A percentile compares a stretch with the other conserved stretches of the same genome.
phyloP scores from a whole-genome alignment of 2,113 vertebrate genomes.

The Riparia riparia region DNA sequence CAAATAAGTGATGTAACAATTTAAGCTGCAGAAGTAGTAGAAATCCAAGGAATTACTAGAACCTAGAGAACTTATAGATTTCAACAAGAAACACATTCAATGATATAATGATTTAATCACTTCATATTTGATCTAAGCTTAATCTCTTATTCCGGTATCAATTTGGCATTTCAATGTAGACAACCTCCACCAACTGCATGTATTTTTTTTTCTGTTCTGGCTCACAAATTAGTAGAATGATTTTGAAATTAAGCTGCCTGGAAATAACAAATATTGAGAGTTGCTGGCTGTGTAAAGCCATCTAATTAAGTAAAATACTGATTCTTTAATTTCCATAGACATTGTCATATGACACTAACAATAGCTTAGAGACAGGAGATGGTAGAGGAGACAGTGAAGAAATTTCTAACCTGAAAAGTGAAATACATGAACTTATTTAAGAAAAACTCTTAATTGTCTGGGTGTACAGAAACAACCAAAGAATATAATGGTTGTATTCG shows the following conservation, averaged over 20 bases:
- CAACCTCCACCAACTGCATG: not conserved
- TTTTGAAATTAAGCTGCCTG: not conserved
- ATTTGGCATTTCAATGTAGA: not conserved
- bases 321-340: not conserved
- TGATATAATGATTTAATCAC: not conserved
- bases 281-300: not conserved
- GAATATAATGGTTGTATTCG: not conserved
- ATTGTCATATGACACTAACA: not conserved
- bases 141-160: not conserved
- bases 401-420: not conserved
- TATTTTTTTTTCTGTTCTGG: not conserved
- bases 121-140: not conserved
- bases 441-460: not conserved
- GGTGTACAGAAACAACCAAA: not conserved
- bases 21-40: not conserved
- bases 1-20: not conserved
- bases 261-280: not conserved
- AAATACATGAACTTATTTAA: conserved; percentile 11
- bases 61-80: not conserved
- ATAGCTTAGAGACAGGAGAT: not conserved
- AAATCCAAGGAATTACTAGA: not conserved
- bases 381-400: not conserved
- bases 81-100: not conserved
- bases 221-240: not conserved
- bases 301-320: not conserved